Evolutionary conservation across 1,140 invertebrate genomes (phyloP).

Genomic region (Tetramorium simillimum): DNA sequence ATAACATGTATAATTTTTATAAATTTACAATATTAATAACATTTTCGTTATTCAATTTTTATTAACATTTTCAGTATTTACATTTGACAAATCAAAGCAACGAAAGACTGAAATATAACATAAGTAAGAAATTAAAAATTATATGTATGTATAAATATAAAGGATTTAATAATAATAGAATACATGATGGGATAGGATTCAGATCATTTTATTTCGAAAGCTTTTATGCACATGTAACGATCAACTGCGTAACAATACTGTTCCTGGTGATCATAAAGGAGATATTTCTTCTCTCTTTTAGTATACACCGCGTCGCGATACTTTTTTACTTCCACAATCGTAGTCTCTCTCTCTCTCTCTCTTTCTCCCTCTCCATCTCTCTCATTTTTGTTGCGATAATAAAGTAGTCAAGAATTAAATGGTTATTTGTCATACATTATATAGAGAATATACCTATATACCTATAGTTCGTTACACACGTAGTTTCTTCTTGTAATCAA

Average conservation of each 20-base stretch:
- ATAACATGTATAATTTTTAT: background rate
- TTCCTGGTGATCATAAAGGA: conserved; percentile 50
- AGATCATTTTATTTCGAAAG: conserved; percentile 69
- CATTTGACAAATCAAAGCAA: background rate
- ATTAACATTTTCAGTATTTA: background rate
- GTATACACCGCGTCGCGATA: background rate
- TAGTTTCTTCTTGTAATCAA: conserved; percentile 46
- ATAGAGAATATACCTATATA: conserved; percentile 67
- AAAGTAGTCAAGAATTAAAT: conserved; percentile 58
- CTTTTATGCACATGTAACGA: conserved; percentile 72
- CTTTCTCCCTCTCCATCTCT: background rate
- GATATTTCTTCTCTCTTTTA: background rate
- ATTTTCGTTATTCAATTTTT: background rate
- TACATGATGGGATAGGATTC: conserved; percentile 19
- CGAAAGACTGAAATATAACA: background rate
- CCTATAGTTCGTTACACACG: conserved; percentile 58
- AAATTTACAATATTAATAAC: background rate
- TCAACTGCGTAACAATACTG: conserved; percentile 70
- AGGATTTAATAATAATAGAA: conserved; percentile 19
- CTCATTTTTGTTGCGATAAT: conserved; percentile 32
- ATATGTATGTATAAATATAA: background rate
- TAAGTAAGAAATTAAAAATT: background rate
- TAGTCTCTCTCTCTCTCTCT: conserved; percentile 4
- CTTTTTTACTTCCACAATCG: conserved; percentile 5
- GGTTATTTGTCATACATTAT: conserved; percentile 40